Evolutionary conservation across 2,797 vertebrate species (phyloP), one percentile per base, ranked within the genome.

Genomic region (Myoxocephalus aenaeus): DNA sequence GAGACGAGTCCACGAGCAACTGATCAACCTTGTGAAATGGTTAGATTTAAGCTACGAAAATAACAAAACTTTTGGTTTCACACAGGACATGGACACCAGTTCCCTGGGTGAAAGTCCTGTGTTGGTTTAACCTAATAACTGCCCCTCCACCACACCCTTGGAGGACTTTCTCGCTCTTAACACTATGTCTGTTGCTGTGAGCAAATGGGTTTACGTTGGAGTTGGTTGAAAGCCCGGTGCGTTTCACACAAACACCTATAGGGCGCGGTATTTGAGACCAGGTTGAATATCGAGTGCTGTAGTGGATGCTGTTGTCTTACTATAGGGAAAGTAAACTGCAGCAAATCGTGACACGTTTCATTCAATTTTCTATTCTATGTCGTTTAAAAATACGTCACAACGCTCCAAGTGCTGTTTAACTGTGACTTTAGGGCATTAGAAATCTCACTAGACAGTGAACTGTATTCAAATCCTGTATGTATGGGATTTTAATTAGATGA

Each of bases 401-500:
- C 25, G 25, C 25, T 27, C 34, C 53, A 27, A 68, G 27, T 57
- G 53, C 61, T 53, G 4, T 32, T 70, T 3, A 1, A 36, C 15
- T 53, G 10, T 29, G 25, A 51, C 27, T 66, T 70, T 40, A 40
- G 64, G 59, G 46, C 46, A 32, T 66, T 53, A 18, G 20, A 61
- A 44, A 64, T 29, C 44, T 65, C 17, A 57, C 2, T 18, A 58
- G 27, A 57, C 65, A 51, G 12, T 34, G 14, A 36, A 48, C 42
- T 62, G 3, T 48, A 73, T 69, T 70, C 69, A 68, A 62, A 76
- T 36, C 40, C 34, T 58, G 29, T 53, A 5, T 58, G 29, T 48
- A 5, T 11, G 1, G 22, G 34, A 3, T 40, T 84, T 79, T 67
- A 68, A 75, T 73, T 53, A 68, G 65, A 78, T 72, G 7, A 38